Base-by-base conservation (phyloP, 1,140 invertebrate species). In the Orchestia grillus region DNA sequence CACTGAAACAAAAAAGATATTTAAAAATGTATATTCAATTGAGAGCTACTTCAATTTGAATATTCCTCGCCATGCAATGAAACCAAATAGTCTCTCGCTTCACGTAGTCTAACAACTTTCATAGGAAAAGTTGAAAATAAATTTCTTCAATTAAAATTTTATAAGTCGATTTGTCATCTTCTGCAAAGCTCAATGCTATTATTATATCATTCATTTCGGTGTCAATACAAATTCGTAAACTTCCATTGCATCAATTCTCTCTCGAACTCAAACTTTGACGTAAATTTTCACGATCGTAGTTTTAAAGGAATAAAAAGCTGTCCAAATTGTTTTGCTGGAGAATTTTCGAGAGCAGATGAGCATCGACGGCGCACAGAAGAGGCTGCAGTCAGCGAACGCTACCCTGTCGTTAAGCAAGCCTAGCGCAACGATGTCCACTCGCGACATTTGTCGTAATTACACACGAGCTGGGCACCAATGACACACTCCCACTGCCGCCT, bases 371-470 rank as follows among this genome's bases (percentile, higher is more conserved):
- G 62, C 62, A 28, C 15, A 23, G 62, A 15, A 77, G 62, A 23
- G 62, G 62, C 62, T 77, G 62, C 11, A 77, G 62, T 8, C 62
- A 77, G 62, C 62, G 1, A 77, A 28, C 47, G 19, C 47, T 19
- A 53, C 47, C 47, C 62, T 77, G 62, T 77, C 62, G 11, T 77
- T 77, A 77, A 19, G 88, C 88, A 15, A 44, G 88, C 88, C 44
- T 42, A 43, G 88, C 41, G 19, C 88, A 91, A 42, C 88, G 88
- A 91, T 42, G 88, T 43, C 36, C 88, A 91, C 28, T 91, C 41
- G 88, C 88, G 88, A 91, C 88, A 91, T 91, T 91, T 15, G 41
- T 36, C 6, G 15, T 91, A 91, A 91, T 91, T 42, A 91, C 88
- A 91, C 41, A 42, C 44, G 41, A 44, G 88, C 88, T 6, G 3